Evolutionary conservation across 2,888 invertebrate genomes (phyloP).

Genomic region (Tipula helvola): DNA sequence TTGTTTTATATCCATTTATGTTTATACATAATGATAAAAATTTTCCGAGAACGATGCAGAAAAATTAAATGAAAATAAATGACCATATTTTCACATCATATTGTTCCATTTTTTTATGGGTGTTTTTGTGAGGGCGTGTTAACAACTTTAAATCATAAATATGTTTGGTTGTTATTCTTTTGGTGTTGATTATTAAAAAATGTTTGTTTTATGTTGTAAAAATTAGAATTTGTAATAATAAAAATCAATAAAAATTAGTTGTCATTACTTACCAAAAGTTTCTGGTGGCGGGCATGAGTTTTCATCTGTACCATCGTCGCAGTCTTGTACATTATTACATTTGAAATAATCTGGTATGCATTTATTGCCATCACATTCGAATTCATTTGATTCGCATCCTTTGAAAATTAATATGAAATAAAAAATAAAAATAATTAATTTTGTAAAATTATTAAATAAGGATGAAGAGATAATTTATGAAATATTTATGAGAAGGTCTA

Average conservation of each 20-base stretch:
- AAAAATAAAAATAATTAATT: not conserved
- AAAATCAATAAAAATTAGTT: not conserved
- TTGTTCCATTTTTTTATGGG: not conserved
- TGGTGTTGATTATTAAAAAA: not conserved
- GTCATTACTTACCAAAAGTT: not conserved
- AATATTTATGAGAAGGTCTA: not conserved
- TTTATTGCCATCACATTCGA: conserved; percentile 46
- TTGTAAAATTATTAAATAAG: not conserved
- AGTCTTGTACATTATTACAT: conserved; percentile 49
- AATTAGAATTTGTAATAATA: not conserved
- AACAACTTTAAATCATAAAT: not conserved
- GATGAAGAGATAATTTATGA: not conserved
- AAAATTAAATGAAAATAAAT: not conserved
- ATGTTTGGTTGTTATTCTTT: not conserved
- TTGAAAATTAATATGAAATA: not conserved
- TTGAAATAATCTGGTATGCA: conserved; percentile 42
- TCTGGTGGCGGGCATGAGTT: conserved; percentile 37
- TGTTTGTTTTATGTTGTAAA: not conserved
- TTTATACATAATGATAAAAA: not conserved
- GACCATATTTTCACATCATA: not conserved
- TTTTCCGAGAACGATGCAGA: not conserved
- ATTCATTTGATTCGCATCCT: conserved; percentile 35
- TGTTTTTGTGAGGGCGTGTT: not conserved
- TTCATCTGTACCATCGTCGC: conserved; percentile 57
- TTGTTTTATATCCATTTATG: not conserved